Evolutionary conservation across 2,888 invertebrate genomes (phyloP), one percentile per base, ranked within the genome.

Genomic region (Drosophila antonietae): DNA sequence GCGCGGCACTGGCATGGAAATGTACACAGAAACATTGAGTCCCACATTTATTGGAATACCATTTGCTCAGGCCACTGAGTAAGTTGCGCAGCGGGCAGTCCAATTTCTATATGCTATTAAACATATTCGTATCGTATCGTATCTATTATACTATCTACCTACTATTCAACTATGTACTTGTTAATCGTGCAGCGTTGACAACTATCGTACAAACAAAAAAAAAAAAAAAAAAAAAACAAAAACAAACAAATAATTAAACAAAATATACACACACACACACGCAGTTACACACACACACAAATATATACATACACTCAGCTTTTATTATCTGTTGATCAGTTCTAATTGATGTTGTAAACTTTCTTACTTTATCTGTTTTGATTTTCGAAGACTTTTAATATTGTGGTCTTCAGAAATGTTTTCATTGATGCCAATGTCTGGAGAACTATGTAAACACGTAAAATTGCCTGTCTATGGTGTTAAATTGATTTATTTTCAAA

Each of bases 1-100:
- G 93, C 96, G 98, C 93, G 99, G 99, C 93, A 99, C 99, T 91
- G 99, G 99, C 92, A 99, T 99, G 98, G 99, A 99, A 96, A 98
- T 99, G 98, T 99, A 99, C 95, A 99, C 99, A 92, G 98, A 99
- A 95, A 98, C 97, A 92, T 95, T 99, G 94, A 99, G 99, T 94
- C 96, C 97, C 89, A 97, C 98, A 91, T 99, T 99, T 96, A 97
- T 98, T 94, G 98, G 98, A 94, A 97, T 99, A 96, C 97, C 97
- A 92, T 99, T 99, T 95, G 97, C 97, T 93, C 96, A 97, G 94
- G 99, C 98, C 92, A 97, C 99, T 94, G 98, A 99, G 99, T 99
- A 97, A 97, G 98, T 97, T 94, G 83, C 87, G 88, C 81, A 74
- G 81, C 89, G 73, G 89, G 87, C 89, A 67, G 77, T 67, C 69